Evolutionary conservation across 1,140 invertebrate species (phyloP).

Genomic region (Octopus bimaculoides): DNA sequence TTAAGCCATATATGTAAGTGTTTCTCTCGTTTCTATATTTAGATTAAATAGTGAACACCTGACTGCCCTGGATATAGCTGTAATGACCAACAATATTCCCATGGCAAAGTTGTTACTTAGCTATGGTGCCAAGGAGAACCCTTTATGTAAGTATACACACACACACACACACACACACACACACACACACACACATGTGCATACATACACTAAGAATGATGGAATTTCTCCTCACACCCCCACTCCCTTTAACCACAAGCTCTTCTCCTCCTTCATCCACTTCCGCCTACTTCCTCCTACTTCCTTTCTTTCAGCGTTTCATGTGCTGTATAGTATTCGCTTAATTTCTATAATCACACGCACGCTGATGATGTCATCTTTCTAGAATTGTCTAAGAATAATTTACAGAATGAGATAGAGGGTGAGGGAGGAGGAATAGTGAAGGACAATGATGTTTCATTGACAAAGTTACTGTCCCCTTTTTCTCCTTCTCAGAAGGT

Average conservation of each 20-base stretch:
- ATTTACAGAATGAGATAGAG: too few species aligned
- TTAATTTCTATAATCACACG: too few species aligned
- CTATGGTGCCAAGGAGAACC: conserved; percentile 84
- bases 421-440: too few species aligned
- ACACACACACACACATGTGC: not conserved
- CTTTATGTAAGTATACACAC: conserved; percentile 70
- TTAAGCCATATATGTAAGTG: too few species aligned
- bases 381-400: too few species aligned
- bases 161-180: not conserved
- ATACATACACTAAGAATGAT: not conserved
- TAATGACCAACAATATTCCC: conserved; percentile 80
- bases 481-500: not conserved
- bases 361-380: too few species aligned
- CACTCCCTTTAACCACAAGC: not conserved
- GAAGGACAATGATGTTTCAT: not conserved
- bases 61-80: conserved; percentile 85
- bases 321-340: not conserved
- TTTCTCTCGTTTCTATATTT: conserved; percentile 24
- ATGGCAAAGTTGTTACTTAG: conserved; percentile 84
- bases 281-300: not conserved
- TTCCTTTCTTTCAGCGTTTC: not conserved
- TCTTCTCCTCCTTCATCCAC: not conserved
- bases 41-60: conserved; percentile 82
- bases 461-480: not conserved
- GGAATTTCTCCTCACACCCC: not conserved